Conservation (phyloP, 2,888 invertebrate species). For the Priocnemis perturbator region DNA sequence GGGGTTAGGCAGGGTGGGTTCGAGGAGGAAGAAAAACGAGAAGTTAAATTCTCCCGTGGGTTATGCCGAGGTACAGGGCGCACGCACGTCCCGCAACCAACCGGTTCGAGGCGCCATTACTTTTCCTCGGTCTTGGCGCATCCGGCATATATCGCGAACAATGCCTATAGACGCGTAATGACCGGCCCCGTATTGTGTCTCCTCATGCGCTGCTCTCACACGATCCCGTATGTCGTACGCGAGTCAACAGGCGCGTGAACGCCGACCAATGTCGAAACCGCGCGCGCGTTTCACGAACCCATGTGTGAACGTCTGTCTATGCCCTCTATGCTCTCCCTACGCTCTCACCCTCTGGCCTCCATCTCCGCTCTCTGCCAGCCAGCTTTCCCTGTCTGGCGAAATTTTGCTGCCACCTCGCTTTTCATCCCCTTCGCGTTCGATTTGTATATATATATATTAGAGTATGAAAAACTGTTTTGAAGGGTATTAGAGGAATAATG, state of each 20-base stretch:
- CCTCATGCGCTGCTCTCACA: conserved; percentile 42
- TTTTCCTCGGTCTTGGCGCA: conserved; percentile 56
- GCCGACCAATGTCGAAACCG: conserved; percentile 22
- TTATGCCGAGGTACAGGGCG: background rate
- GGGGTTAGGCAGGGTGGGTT: too few species aligned
- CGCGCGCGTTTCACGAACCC: background rate
- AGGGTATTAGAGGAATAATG: too few species aligned
- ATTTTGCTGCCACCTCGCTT: too few species aligned
- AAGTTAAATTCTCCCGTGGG: conserved; percentile 14
- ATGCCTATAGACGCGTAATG: conserved; percentile 66
- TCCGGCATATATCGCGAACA: conserved; percentile 63
- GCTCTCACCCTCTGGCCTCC: background rate
- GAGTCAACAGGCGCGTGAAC: conserved; percentile 31
- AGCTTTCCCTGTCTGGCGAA: too few species aligned
- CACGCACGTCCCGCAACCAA: conserved; percentile 36
- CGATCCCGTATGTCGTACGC: conserved; percentile 44
- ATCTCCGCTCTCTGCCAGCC: background rate
- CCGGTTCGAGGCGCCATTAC: conserved; percentile 62
- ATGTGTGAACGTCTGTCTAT: too few species aligned
- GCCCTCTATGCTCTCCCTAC: background rate
- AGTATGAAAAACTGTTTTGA: too few species aligned
- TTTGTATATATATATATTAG: too few species aligned
- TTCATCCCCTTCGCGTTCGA: too few species aligned
- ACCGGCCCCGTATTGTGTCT: conserved; percentile 63
- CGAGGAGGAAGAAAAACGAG: conserved; percentile 3